phyloP scores from a whole-genome alignment of 2,888 invertebrate genomes.

The Athetis lepigone region DNA sequence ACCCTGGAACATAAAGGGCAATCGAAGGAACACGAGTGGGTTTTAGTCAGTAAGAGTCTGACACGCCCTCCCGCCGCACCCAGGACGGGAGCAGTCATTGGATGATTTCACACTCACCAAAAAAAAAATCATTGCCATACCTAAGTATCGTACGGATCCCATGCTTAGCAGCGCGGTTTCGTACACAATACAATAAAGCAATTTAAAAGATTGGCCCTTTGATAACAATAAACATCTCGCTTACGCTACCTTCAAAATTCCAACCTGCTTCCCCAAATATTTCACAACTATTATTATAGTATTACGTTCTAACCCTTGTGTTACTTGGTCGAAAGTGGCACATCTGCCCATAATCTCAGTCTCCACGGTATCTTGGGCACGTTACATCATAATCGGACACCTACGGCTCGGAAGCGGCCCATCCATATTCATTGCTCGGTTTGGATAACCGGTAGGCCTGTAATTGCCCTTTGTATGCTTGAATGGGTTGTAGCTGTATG shows the following conservation, averaged over 20 bases:
- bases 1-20: too few relatives aligned
- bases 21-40: too few relatives aligned
- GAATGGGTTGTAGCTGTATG: conserved; percentile 47
- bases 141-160: too few relatives aligned
- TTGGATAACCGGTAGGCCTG: conserved; percentile 77
- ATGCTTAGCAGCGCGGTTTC: too few relatives aligned
- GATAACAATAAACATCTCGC: too few relatives aligned
- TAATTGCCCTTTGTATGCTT: conserved; percentile 71
- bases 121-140: too few relatives aligned
- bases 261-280: not conserved
- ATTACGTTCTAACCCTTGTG: not conserved
- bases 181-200: too few relatives aligned
- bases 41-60: too few relatives aligned
- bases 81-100: too few relatives aligned
- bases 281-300: conserved; percentile 16
- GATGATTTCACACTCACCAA: too few relatives aligned
- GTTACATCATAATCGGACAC: conserved; percentile 82
- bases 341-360: conserved; percentile 46
- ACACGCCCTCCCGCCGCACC: too few relatives aligned
- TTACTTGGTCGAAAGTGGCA: conserved; percentile 33
- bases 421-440: conserved; percentile 82
- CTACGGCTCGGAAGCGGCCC: conserved; percentile 71
- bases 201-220: too few relatives aligned
- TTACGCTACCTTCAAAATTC: not conserved
- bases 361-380: conserved; percentile 54